Conservation (phyloP, 2,797 vertebrate genomes). For the Anableps anableps region DNA sequence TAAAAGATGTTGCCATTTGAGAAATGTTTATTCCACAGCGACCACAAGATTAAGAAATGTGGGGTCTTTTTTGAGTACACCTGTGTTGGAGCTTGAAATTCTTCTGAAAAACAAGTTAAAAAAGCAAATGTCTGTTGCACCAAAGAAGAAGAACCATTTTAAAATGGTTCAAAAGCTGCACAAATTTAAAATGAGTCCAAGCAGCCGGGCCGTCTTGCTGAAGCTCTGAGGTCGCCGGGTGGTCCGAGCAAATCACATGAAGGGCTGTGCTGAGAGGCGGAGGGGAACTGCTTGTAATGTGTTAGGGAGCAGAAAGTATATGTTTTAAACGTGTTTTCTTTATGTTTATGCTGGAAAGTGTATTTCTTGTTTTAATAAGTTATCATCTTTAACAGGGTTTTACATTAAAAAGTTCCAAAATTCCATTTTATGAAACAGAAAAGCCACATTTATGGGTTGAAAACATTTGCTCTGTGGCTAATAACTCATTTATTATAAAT, state of each 20-base stretch:
- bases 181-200: background rate
- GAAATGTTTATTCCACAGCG: background rate
- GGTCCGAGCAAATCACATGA: background rate
- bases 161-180: background rate
- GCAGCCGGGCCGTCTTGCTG: background rate
- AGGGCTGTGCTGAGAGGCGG: background rate
- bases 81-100: background rate
- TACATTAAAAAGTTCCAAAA: background rate
- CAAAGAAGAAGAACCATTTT: background rate
- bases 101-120: background rate
- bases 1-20: background rate
- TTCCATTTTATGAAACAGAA: background rate
- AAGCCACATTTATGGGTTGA: background rate
- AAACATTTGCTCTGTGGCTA: background rate
- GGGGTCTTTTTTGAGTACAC: background rate
- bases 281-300: background rate
- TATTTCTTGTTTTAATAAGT: background rate
- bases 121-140: background rate
- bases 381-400: background rate
- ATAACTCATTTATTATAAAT: background rate
- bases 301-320: background rate
- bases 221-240: background rate
- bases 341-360: background rate
- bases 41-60: background rate
- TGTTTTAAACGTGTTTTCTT: too few relatives aligned